phyloP scores from a whole-genome alignment of 2,888 invertebrate genomes.

The Octonoba sinensis region DNA sequence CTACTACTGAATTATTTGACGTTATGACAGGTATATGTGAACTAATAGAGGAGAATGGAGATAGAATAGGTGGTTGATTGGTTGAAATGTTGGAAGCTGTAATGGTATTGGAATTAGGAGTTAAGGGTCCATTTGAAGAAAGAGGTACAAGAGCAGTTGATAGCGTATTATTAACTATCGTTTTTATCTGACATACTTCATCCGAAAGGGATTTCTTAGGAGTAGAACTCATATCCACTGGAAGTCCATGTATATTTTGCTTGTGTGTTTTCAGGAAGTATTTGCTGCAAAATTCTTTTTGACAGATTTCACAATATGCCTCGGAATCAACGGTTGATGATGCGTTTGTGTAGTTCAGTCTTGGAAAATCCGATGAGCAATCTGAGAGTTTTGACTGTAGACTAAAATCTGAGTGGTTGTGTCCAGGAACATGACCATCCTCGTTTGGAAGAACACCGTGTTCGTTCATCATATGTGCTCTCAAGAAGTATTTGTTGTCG shows the following conservation, averaged over 20 bases:
- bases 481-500: conserved; percentile 80
- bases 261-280: conserved; percentile 80
- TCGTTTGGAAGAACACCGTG: conserved; percentile 76
- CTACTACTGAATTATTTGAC: conserved; percentile 18
- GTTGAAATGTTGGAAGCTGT: conserved; percentile 19
- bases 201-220: conserved; percentile 62
- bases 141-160: conserved; percentile 40
- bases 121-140: conserved; percentile 6
- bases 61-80: conserved; percentile 26
- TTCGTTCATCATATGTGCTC: conserved; percentile 79
- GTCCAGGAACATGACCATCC: conserved; percentile 68
- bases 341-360: conserved; percentile 41
- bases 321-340: conserved; percentile 66
- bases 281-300: conserved; percentile 77
- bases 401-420: conserved; percentile 47
- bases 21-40: conserved; percentile 54
- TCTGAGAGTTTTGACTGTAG: conserved; percentile 52
- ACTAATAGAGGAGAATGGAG: conserved; percentile 35
- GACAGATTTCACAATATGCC: conserved; percentile 75
- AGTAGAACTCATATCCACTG: conserved; percentile 59
- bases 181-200: conserved; percentile 62
- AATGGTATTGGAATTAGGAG: conserved; percentile 14
- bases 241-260: conserved; percentile 78
- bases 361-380: conserved; percentile 40
- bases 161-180: conserved; percentile 55